Conservation (phyloP, 2,888 invertebrate genomes). For the Rhingia campestris region DNA sequence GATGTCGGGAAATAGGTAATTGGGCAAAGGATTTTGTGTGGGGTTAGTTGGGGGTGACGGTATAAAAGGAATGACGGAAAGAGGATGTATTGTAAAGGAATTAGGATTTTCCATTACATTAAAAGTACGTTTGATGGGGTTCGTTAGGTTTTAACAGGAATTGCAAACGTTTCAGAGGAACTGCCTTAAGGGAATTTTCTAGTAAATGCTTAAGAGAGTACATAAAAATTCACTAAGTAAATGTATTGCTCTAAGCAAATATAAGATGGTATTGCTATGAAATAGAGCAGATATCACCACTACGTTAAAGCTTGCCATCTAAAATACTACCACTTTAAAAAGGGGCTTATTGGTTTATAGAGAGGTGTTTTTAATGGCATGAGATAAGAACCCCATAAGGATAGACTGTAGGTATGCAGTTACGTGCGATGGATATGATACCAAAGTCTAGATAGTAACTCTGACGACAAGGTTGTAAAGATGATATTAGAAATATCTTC, state of each 20-base stretch:
- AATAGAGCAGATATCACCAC: neutral
- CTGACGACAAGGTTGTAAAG: too few species aligned
- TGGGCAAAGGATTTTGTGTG: slow-evolving; percentile 69
- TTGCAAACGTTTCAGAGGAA: neutral
- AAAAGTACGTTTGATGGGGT: slow-evolving; percentile 37
- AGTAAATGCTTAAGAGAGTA: neutral
- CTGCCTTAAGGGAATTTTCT: neutral
- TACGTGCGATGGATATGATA: too few species aligned
- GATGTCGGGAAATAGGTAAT: slow-evolving; percentile 68
- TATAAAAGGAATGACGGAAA: slow-evolving; percentile 34
- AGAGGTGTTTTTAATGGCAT: too few species aligned
- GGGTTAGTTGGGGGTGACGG: slow-evolving; percentile 32
- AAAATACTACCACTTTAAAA: too few species aligned
- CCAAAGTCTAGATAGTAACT: too few species aligned
- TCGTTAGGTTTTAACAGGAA: slow-evolving; percentile 23
- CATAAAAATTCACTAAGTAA: neutral
- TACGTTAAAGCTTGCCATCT: neutral
- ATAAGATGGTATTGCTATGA: neutral
- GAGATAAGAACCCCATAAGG: too few species aligned
- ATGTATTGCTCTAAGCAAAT: neutral
- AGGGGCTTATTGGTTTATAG: too few species aligned
- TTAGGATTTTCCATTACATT: slow-evolving; percentile 59
- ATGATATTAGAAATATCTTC: too few species aligned
- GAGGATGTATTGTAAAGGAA: slow-evolving; percentile 45
- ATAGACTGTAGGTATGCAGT: too few species aligned